A percentile compares a stretch with the other conserved stretches of the same genome.
Conservation (phyloP, 2,888 invertebrate genomes). For the Synanthedon tipuliformis region DNA sequence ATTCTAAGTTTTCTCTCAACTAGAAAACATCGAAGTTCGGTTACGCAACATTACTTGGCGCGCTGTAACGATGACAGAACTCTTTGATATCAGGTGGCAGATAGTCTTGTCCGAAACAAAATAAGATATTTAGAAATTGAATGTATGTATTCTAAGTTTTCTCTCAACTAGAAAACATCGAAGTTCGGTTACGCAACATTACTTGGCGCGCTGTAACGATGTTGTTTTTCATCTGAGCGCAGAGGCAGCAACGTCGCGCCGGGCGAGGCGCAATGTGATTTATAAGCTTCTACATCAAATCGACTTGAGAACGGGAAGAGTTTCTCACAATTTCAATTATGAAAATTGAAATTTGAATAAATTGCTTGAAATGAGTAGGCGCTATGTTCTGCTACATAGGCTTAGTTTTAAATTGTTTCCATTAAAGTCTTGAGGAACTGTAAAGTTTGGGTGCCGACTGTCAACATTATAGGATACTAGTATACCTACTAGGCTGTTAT, state of each 20-base stretch:
- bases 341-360: constrained; percentile 22
- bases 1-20: neutral
- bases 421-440: neutral
- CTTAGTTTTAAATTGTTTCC: neutral
- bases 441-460: too few relatives aligned
- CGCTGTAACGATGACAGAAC: constrained; percentile 24
- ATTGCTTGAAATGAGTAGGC: neutral
- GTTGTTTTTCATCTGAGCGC: constrained; percentile 39
- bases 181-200: constrained; percentile 13
- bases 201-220: constrained; percentile 26
- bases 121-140: neutral
- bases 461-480: too few relatives aligned
- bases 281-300: constrained; percentile 31
- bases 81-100: too few relatives aligned
- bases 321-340: constrained; percentile 31
- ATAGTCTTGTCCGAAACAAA: too few relatives aligned
- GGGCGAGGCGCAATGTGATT: constrained; percentile 29
- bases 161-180: neutral
- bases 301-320: constrained; percentile 25
- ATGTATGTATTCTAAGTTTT: neutral
- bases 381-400: neutral
- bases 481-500: too few relatives aligned
- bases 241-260: constrained; percentile 17
- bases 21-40: constrained; percentile 2
- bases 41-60: constrained; percentile 18